Evolutionary conservation across 2,113 vertebrate species (phyloP).

Genomic region (Guaruba guarouba): DNA sequence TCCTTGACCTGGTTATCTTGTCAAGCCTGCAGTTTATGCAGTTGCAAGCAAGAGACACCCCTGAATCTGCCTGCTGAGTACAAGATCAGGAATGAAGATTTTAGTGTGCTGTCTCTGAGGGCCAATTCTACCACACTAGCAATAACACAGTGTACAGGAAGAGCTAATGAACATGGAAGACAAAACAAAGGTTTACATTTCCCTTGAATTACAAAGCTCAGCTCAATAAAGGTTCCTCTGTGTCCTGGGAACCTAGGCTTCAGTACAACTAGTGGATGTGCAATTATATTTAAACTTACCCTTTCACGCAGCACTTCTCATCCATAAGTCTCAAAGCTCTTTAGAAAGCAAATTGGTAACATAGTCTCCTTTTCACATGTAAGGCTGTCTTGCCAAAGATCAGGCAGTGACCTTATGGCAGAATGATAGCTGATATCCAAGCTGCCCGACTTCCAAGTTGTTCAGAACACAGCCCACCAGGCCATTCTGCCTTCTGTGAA

Average conservation of each 20-base stretch:
- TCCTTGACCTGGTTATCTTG: background rate
- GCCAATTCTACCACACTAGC: background rate
- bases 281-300: background rate
- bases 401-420: background rate
- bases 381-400: background rate
- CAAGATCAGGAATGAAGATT: background rate
- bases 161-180: background rate
- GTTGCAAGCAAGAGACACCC: background rate
- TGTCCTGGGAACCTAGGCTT: background rate
- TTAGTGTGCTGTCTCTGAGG: background rate
- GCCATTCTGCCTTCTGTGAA: background rate
- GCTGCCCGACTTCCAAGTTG: background rate
- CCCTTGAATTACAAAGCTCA: background rate
- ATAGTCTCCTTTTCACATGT: background rate
- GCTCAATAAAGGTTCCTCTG: background rate
- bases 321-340: background rate
- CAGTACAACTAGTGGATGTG: background rate
- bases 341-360: background rate
- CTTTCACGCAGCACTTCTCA: background rate
- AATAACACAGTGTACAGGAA: background rate
- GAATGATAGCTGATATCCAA: background rate
- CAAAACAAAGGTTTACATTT: constrained; percentile 11
- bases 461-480: background rate
- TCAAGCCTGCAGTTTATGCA: background rate
- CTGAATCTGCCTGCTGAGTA: background rate